Conservation (phyloP, 37 sponge, comb jelly and placozoan genomes). For the Bolinopsis microptera region DNA sequence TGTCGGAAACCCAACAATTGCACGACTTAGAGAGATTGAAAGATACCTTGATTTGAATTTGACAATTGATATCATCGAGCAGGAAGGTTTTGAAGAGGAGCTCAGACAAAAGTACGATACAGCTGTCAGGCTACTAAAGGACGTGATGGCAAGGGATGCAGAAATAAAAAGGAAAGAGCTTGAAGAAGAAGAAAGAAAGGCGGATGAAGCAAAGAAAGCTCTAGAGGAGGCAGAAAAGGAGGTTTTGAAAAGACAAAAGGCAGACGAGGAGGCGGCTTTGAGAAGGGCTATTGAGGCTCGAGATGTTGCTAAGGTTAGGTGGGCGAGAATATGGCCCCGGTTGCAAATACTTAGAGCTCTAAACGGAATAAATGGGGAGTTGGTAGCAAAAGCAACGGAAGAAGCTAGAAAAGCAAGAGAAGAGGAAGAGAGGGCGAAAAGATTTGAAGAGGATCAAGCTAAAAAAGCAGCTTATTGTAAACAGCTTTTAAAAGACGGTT, state of each 20-base stretch:
- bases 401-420: conserved; percentile 40
- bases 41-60: neutral
- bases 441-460: neutral
- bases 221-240: conserved; percentile 25
- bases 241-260: neutral
- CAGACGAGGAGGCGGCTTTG: neutral
- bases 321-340: conserved; percentile 6
- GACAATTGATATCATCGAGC: conserved; percentile 24
- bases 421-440: conserved; percentile 32
- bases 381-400: conserved; percentile 44
- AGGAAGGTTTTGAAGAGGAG: conserved; percentile 1
- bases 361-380: conserved; percentile 25
- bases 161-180: neutral
- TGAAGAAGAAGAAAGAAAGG: neutral
- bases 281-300: neutral
- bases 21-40: conserved; percentile 17
- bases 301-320: neutral
- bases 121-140: neutral
- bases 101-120: neutral
- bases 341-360: conserved; percentile 50
- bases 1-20: neutral
- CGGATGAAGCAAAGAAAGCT: neutral
- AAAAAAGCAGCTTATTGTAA: neutral
- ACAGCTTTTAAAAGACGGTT: neutral
- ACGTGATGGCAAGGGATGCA: conserved; percentile 27